Conservation (phyloP, 2,888 invertebrate genomes). For the Polymixis flavicincta region DNA sequence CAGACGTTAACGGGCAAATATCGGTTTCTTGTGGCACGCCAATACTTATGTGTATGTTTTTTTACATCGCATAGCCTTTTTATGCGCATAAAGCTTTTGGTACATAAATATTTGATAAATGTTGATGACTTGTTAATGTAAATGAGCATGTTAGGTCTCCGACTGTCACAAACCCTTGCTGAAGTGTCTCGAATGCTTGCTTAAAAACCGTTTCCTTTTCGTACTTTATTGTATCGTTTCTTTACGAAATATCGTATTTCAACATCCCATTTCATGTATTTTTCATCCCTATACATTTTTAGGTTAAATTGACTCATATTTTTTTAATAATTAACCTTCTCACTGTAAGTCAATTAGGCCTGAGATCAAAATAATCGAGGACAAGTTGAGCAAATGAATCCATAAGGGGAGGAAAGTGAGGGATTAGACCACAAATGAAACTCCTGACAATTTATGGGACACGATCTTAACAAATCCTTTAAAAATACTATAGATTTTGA, state of each 20-base stretch:
- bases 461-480: conserved; percentile 5
- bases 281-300: conserved; percentile 36
- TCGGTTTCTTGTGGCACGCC: conserved; percentile 71
- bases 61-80: conserved; percentile 25
- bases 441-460: conserved; percentile 23
- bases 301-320: conserved; percentile 55
- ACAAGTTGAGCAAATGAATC: conserved; percentile 62
- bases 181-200: conserved; percentile 34
- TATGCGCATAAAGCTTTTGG: conserved; percentile 36
- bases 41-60: conserved; percentile 27
- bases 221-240: conserved; percentile 16
- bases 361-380: conserved; percentile 41
- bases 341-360: conserved; percentile 62
- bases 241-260: conserved; percentile 16
- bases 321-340: conserved; percentile 50
- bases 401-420: conserved; percentile 35
- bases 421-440: conserved; percentile 26
- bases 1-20: conserved; percentile 62
- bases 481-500: conserved; percentile 27
- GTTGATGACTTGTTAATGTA: conserved; percentile 41
- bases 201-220: conserved; percentile 19
- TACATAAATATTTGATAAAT: conserved; percentile 38
- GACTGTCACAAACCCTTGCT: conserved; percentile 19
- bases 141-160: conserved; percentile 36
- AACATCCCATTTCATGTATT: conserved; percentile 25